Evolutionary conservation across 2,113 vertebrate species (phyloP), one percentile per base, ranked within the genome.

Genomic region (Puntigrus tetrazona): DNA sequence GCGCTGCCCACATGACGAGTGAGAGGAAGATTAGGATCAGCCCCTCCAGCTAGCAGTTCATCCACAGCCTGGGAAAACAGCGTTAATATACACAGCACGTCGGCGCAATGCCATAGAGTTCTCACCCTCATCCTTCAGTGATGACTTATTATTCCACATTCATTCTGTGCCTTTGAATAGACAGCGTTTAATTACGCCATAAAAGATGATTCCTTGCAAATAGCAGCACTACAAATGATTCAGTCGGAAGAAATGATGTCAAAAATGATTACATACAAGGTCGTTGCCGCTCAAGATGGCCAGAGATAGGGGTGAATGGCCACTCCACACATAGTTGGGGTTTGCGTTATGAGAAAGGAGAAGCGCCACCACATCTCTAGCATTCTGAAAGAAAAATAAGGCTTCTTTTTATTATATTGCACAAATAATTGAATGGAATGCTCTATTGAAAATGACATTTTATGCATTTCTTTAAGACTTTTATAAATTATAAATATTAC

Each of bases 301-400:
- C 87, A 97, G 86, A 4, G 97, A 98, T 27, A 97, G 95, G 0
- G 96, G 95, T 4, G 97, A 97, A 91, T 97, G 97, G 47, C 96
- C 95, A 0, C 94, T 95, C 96, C 97, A 97, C 82, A 97, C 87
- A 8, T 89, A 38, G 84, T 94, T 92, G 78, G 94, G 93, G n/a
- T 91, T 91, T 25, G 96, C 95, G 43, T 89, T 89, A 84, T 96
- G 95, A 31, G 86, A 90, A 11, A 98, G 93, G 7, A 98, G 93
- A 45, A 95, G 91, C 50, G 47, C 86, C 3, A 97, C 93, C 4
- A 95, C 86, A 36, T 95, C 93, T 83, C 92, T 93, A 81, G 93
- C 92, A 61, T 90, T 87, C 97, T 97, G 89, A 8, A 85, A 83
- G 18, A 38, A 38, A 34, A 65, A 67, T 20, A 38, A 69, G 63